Conservation (phyloP, 2,113 vertebrate species). For the Centropus bengalensis region DNA sequence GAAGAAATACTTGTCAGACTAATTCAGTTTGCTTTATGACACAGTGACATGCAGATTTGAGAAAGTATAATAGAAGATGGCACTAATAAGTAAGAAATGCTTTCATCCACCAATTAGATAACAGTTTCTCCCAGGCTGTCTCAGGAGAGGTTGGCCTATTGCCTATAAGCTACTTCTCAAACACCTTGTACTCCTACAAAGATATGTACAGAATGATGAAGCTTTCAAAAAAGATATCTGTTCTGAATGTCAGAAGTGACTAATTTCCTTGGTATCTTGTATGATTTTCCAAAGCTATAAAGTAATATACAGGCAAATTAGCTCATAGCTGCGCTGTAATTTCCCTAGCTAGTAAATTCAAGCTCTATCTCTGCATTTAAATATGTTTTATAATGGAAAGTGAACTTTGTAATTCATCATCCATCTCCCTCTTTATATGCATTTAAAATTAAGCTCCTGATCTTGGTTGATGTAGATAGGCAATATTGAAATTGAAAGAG, state of each 20-base stretch:
- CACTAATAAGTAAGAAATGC: not conserved
- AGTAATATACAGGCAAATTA: slow-evolving; percentile 6
- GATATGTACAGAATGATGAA: not conserved
- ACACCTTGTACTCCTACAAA: accelerated
- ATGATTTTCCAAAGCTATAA: not conserved
- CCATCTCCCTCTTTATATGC: not conserved
- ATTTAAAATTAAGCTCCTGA: not conserved
- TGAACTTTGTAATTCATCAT: slow-evolving; percentile 1
- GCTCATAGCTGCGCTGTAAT: slow-evolving; percentile 15
- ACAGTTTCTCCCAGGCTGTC: not conserved
- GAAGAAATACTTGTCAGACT: not conserved
- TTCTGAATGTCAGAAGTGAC: slow-evolving; percentile 19
- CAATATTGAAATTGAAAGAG: not conserved
- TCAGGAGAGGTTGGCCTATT: not conserved
- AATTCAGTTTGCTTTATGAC: not conserved
- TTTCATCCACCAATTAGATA: not conserved
- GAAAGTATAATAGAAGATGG: not conserved
- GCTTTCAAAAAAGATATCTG: not conserved
- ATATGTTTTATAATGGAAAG: slow-evolving; percentile 13
- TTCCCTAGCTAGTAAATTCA: slow-evolving; percentile 43
- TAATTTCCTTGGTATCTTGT: not conserved
- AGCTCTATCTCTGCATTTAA: slow-evolving; percentile 9
- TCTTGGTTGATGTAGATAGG: not conserved
- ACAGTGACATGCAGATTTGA: not conserved
- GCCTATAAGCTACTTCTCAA: not conserved